Conservation (phyloP, 2,113 vertebrate species). For the Tachysurus fulvidraco region DNA sequence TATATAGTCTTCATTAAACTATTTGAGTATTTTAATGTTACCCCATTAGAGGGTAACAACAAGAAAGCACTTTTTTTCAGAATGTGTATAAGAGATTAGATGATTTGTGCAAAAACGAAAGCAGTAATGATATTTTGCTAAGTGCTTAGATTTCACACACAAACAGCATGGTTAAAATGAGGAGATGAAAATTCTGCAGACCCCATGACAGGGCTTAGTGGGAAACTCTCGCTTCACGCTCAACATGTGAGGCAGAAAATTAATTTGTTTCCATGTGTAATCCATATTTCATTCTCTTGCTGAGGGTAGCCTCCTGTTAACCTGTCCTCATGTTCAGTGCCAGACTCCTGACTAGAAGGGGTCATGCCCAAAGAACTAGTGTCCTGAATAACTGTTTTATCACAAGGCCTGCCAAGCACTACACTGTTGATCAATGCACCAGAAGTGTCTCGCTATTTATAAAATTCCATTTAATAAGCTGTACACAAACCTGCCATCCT, state of each 20-base stretch:
- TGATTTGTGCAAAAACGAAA: background rate
- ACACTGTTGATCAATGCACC: background rate
- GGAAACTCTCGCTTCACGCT: constrained; percentile 33
- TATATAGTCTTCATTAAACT: no score
- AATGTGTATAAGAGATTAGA: background rate
- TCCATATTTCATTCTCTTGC: constrained; percentile 32
- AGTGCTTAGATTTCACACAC: constrained; percentile 29
- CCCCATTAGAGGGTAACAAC: background rate
- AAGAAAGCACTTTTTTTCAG: background rate
- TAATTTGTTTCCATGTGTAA: constrained; percentile 46
- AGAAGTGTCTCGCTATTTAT: background rate
- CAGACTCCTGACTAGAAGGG: constrained; percentile 31
- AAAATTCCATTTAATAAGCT: background rate
- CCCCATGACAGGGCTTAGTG: constrained; percentile 40
- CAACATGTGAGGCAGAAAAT: constrained; percentile 44
- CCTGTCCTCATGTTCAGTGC: constrained; percentile 24
- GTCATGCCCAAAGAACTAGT: constrained; percentile 33
- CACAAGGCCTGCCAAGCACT: background rate
- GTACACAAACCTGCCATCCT: background rate
- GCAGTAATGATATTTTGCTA: constrained; percentile 39
- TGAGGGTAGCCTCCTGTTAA: constrained; percentile 11
- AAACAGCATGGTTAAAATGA: constrained; percentile 13
- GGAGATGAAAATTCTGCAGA: background rate
- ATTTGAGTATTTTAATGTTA: background rate
- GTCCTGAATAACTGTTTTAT: background rate